phyloP scores from a whole-genome alignment of 2,797 vertebrate genomes.

The Poeciliopsis paucimaculata region DNA sequence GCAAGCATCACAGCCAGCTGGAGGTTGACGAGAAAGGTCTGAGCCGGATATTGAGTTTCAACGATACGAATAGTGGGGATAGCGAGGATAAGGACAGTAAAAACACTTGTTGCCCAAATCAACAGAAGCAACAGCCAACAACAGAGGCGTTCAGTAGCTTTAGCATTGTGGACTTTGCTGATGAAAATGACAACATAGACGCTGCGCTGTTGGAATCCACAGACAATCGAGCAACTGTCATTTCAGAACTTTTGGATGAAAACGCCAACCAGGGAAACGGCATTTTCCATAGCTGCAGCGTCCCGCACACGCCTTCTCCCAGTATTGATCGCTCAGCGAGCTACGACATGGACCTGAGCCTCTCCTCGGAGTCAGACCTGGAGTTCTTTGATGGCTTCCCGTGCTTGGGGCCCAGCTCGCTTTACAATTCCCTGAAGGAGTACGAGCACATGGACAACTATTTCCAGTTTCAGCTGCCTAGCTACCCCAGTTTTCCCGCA shows the following conservation, averaged over 20 bases:
- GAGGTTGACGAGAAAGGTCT: conserved; percentile 87
- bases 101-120: conserved; percentile 44
- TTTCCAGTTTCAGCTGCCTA: conserved; percentile 89
- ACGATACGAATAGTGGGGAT: conserved; percentile 79
- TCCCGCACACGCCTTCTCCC: conserved; percentile 78
- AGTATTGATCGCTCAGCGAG: conserved; percentile 82
- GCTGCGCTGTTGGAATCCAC: conserved; percentile 59
- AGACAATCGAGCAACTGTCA: conserved; percentile 77
- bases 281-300: conserved; percentile 81
- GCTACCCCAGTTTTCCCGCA: conserved; percentile 84
- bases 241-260: conserved; percentile 90
- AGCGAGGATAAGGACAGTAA: conserved; percentile 57
- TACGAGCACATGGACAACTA: conserved; percentile 91
- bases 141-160: conserved; percentile 83
- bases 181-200: conserved; percentile 78
- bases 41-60: conserved; percentile 90
- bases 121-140: conserved; percentile 45
- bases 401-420: conserved; percentile 91
- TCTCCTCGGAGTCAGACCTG: conserved; percentile 92
- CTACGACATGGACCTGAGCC: conserved; percentile 92
- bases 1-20: conserved; percentile 75
- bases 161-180: conserved; percentile 84
- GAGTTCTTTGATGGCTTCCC: conserved; percentile 95
- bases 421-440: conserved; percentile 91
- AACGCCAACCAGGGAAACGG: conserved; percentile 91